These are phyloP conservation scores for Ambastaia sidthimunki DNA, from an alignment of 2,797 vertebrate genomes.

Conservation along the genomic window DNA sequence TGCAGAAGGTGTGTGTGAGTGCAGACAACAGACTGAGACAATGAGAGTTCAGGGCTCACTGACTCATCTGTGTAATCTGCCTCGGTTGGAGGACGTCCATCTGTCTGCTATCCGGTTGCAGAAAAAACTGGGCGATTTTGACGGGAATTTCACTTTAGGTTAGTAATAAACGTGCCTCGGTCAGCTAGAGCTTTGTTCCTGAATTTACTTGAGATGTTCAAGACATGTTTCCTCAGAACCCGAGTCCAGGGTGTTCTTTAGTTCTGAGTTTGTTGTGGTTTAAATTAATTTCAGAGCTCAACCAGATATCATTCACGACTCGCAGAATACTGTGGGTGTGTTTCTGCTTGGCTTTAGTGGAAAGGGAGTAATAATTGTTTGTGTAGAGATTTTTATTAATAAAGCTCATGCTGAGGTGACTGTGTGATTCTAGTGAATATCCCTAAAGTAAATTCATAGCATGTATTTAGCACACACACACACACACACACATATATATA, in stretches of 20 bases:
- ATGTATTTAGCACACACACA: too few relatives aligned
- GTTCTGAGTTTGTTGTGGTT: constrained; percentile 35
- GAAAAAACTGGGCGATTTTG: constrained; percentile 31
- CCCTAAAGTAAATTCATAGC: too few relatives aligned
- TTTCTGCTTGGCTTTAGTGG: neutral
- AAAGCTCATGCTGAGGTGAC: neutral
- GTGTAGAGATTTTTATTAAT: constrained; percentile 24
- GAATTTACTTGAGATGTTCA: constrained; percentile 10
- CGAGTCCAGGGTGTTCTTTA: neutral
- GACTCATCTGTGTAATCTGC: constrained; percentile 49
- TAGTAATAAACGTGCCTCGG: constrained; percentile 35
- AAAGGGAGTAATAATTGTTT: neutral
- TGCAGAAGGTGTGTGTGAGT: constrained; percentile 61
- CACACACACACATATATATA: too few relatives aligned
- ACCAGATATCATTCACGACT: constrained; percentile 1
- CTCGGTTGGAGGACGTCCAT: constrained; percentile 51
- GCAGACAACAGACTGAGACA: constrained; percentile 38
- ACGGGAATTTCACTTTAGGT: constrained; percentile 34
- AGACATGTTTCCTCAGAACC: constrained; percentile 23
- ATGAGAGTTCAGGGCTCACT: constrained; percentile 37
- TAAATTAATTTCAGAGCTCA: constrained; percentile 26
- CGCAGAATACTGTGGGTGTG: neutral
- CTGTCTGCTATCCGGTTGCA: constrained; percentile 34
- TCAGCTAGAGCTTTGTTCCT: constrained; percentile 25
- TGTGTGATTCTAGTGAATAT: neutral